phyloP scores from a whole-genome alignment of 1,140 invertebrate genomes.

The Zaprionus taronus region DNA sequence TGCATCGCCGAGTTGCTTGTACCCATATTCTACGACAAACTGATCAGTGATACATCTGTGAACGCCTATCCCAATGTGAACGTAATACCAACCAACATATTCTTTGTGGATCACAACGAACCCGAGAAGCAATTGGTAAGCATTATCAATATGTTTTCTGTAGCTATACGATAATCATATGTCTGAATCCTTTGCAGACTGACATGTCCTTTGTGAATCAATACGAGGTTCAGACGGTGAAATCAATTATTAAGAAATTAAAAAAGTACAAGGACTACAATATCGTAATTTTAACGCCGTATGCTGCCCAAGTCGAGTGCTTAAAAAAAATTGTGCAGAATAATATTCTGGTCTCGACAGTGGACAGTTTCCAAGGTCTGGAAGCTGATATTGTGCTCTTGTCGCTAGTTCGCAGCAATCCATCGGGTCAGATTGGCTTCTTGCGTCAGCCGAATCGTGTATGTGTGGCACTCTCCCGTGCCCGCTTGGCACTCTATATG shows the following conservation, averaged over 20 bases:
- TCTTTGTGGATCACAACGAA: conserved; percentile 87
- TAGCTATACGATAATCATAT: not conserved
- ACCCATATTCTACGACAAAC: conserved; percentile 87
- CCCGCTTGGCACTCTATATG: conserved; percentile 88
- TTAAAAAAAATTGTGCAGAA: conserved; percentile 29
- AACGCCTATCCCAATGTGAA: conserved; percentile 85
- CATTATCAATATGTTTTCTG: not conserved
- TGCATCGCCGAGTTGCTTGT: conserved; percentile 87
- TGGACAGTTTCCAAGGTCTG: conserved; percentile 95
- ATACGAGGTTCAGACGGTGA: conserved; percentile 87
- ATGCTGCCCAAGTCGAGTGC: conserved; percentile 86
- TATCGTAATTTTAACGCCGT: conserved; percentile 89
- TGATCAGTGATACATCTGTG: conserved; percentile 86
- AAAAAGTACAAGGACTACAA: conserved; percentile 86
- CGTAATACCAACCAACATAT: conserved; percentile 86
- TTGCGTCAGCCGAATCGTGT: conserved; percentile 90
- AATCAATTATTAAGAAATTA: conserved; percentile 84
- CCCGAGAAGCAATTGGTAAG: conserved; percentile 72
- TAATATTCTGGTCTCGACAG: conserved; percentile 85
- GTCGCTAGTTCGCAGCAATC: conserved; percentile 92
- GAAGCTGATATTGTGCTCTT: conserved; percentile 94
- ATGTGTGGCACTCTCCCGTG: conserved; percentile 93
- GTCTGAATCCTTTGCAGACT: conserved; percentile 58
- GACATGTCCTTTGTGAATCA: conserved; percentile 86
- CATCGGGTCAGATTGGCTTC: conserved; percentile 90